A percentile compares a stretch with the other conserved stretches of the same genome.
Conservation (phyloP, 2,113 vertebrate genomes). For the Salvator merianae region DNA sequence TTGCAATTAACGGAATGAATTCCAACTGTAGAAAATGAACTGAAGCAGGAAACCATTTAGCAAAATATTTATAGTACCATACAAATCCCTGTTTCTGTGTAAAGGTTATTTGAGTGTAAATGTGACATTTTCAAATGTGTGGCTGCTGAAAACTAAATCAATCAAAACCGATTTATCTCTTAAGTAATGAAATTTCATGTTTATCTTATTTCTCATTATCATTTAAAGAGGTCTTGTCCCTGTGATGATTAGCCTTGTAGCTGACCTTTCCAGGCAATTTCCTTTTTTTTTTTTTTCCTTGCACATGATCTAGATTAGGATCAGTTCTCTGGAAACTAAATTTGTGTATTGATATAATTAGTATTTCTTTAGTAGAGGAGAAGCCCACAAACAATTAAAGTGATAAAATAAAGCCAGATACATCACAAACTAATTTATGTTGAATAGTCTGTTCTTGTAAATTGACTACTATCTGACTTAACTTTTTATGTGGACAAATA, state of each 20-base stretch:
- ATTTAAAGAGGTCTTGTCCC: conserved; percentile 51
- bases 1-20: conserved; percentile 65
- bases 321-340: conserved; percentile 16
- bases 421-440: not conserved
- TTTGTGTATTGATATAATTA: conserved; percentile 36
- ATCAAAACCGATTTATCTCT: conserved; percentile 64
- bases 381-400: not conserved
- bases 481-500: not conserved
- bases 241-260: conserved; percentile 54
- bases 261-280: conserved; percentile 49
- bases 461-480: not conserved
- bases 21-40: conserved; percentile 50
- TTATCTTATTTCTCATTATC: conserved; percentile 54
- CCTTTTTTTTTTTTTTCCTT: conserved; percentile 23
- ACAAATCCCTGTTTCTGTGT: conserved; percentile 54
- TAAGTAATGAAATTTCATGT: conserved; percentile 55
- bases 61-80: conserved; percentile 66
- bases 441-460: not conserved
- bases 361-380: not conserved
- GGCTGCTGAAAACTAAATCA: conserved; percentile 60
- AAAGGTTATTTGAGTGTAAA: conserved; percentile 70
- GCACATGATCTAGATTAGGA: not conserved
- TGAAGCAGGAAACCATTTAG: conserved; percentile 58
- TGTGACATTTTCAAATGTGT: conserved; percentile 66
- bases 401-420: not conserved